Conservation (phyloP, 2,113 vertebrate genomes). For the Caranx ignobilis region DNA sequence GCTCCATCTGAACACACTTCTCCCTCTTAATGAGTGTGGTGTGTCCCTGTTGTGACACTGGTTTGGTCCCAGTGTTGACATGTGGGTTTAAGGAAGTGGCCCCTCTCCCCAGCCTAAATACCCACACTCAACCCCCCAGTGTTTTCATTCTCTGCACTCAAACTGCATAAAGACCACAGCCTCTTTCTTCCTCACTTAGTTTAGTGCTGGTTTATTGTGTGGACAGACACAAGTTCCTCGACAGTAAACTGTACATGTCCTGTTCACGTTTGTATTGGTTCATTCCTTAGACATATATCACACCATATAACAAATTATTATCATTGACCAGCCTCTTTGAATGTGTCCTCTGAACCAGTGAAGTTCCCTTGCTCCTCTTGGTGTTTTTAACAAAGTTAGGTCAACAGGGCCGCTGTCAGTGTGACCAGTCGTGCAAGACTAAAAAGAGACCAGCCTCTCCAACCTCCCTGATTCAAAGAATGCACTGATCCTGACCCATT, state of each 20-base stretch:
- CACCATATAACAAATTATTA: not conserved
- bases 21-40: not conserved
- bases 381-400: constrained; percentile 29
- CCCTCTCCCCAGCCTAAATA: constrained; percentile 42
- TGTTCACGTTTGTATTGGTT: constrained; percentile 1
- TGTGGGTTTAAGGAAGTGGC: constrained; percentile 63
- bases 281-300: constrained; percentile 5
- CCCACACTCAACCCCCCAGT: constrained; percentile 52
- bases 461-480: constrained; percentile 47
- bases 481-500: constrained; percentile 54
- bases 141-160: constrained; percentile 75
- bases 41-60: constrained; percentile 49
- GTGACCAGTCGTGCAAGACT: constrained; percentile 55
- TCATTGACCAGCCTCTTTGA: not conserved
- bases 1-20: constrained; percentile 24
- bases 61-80: constrained; percentile 53
- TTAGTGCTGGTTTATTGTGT: constrained; percentile 55
- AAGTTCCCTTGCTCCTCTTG: constrained; percentile 9
- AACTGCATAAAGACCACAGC: constrained; percentile 65
- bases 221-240: constrained; percentile 28
- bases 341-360: constrained; percentile 9
- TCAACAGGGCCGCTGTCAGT: constrained; percentile 44
- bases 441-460: constrained; percentile 51
- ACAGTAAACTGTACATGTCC: not conserved
- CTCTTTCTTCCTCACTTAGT: constrained; percentile 53